Percentiles rank a stretch among this genome's conserved stretches.
These are phyloP conservation scores for Laupala kohalensis DNA, from an alignment of 1,140 invertebrate species.

Conservation along the genomic window DNA sequence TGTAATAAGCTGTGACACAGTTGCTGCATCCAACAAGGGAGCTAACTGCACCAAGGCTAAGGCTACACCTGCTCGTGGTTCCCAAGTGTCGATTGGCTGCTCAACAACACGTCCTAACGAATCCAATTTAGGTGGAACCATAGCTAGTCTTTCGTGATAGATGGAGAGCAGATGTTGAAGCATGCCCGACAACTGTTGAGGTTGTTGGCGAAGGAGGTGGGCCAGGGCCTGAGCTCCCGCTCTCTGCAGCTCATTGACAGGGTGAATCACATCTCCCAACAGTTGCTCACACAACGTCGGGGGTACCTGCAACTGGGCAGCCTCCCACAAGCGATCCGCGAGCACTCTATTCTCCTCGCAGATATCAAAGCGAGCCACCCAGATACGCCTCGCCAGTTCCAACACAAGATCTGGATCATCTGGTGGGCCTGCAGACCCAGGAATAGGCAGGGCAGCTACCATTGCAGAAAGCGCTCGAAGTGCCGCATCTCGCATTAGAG, in stretches of 20 bases:
- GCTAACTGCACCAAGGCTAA: constrained; percentile 63
- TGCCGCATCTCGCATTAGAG: constrained; percentile 66
- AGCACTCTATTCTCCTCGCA: constrained; percentile 51
- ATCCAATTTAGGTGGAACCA: constrained; percentile 78
- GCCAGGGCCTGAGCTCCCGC: constrained; percentile 65
- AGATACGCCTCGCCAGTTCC: constrained; percentile 52
- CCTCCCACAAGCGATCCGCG: constrained; percentile 53
- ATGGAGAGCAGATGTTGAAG: constrained; percentile 52
- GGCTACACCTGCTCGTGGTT: constrained; percentile 74
- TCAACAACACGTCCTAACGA: constrained; percentile 80
- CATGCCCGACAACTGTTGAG: constrained; percentile 36
- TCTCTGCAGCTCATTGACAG: constrained; percentile 61
- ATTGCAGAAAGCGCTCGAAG: constrained; percentile 55
- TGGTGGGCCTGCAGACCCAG: constrained; percentile 25
- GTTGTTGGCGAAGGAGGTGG: constrained; percentile 43
- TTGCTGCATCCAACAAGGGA: constrained; percentile 47
- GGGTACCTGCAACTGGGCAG: constrained; percentile 36
- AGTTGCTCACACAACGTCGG: constrained; percentile 49
- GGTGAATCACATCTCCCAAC: constrained; percentile 63
- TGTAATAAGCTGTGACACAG: constrained; percentile 54
- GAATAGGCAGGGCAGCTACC: constrained; percentile 43
- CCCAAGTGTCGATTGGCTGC: constrained; percentile 78
- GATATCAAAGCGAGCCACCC: constrained; percentile 64
- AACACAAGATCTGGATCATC: constrained; percentile 42
- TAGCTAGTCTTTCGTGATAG: constrained; percentile 64